A percentile compares a stretch with the other conserved stretches of the same genome.
Evolutionary conservation across 2,888 invertebrate genomes (phyloP).

Genomic region (Eristalis arbustorum): DNA sequence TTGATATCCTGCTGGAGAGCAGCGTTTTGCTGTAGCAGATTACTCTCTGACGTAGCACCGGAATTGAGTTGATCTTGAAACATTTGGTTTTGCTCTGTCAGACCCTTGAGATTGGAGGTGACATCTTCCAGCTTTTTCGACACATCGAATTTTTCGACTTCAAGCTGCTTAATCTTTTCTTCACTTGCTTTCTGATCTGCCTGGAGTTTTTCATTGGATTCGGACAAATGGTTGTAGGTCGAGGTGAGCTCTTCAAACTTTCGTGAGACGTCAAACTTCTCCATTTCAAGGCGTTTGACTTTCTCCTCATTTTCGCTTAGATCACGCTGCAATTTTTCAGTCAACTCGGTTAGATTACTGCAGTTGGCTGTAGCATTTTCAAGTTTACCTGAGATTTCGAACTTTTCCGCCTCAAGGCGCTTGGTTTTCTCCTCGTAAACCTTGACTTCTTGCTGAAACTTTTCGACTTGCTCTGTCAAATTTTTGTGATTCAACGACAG

Average conservation of each 20-base stretch:
- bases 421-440: background rate
- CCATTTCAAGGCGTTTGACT: constrained; percentile 76
- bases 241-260: constrained; percentile 80
- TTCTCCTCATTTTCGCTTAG: background rate
- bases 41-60: constrained; percentile 74
- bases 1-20: constrained; percentile 83
- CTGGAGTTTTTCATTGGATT: constrained; percentile 83
- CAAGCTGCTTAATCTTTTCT: constrained; percentile 78
- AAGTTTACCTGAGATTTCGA: constrained; percentile 73
- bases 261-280: constrained; percentile 72
- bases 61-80: constrained; percentile 78
- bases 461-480: constrained; percentile 72
- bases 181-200: constrained; percentile 83
- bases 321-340: constrained; percentile 53
- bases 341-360: constrained; percentile 71
- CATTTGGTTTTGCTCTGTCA: constrained; percentile 75
- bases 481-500: constrained; percentile 62
- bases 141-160: constrained; percentile 79
- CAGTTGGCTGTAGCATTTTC: constrained; percentile 71
- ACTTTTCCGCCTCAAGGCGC: constrained; percentile 5
- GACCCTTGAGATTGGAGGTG: constrained; percentile 74
- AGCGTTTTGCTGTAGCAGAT: constrained; percentile 82
- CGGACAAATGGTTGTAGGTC: constrained; percentile 82
- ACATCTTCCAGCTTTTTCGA: constrained; percentile 82
- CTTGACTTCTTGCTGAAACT: constrained; percentile 10